Evolutionary conservation across 1,140 invertebrate genomes (phyloP).

Genomic region (Hormaphis cornu): DNA sequence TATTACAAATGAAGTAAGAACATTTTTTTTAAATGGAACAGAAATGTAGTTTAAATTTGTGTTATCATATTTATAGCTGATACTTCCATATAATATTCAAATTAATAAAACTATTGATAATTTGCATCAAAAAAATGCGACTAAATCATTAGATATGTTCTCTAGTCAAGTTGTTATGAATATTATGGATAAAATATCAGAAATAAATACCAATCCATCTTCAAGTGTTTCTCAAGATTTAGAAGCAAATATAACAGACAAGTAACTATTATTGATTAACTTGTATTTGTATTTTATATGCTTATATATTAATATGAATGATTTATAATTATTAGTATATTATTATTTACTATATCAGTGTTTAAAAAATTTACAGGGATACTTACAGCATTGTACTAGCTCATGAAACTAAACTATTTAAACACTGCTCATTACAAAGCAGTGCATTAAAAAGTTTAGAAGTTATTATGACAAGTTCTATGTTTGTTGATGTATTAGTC

Average conservation of each 20-base stretch:
- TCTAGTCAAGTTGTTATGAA: constrained; percentile 48
- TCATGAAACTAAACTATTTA: constrained; percentile 44
- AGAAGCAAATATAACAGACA: background rate
- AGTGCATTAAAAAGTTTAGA: constrained; percentile 50
- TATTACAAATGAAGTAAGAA: constrained; percentile 46
- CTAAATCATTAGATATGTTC: constrained; percentile 37
- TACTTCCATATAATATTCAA: background rate
- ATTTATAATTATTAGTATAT: no score
- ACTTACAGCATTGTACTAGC: constrained; percentile 40
- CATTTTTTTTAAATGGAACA: constrained; percentile 39
- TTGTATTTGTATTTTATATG: background rate
- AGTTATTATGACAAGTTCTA: constrained; percentile 12
- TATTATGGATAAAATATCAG: constrained; percentile 47
- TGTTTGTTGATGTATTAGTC: constrained; percentile 29
- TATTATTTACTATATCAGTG: no score
- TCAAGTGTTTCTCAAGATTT: background rate
- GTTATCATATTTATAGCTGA: background rate
- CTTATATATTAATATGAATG: background rate
- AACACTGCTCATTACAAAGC: constrained; percentile 48
- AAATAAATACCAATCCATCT: constrained; percentile 38
- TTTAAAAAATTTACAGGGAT: background rate
- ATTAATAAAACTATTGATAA: background rate
- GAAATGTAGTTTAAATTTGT: background rate
- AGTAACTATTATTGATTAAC: constrained; percentile 6
- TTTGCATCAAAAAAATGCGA: background rate